Conservation (phyloP, 2,797 vertebrate species). For the Poecilia gillii region DNA sequence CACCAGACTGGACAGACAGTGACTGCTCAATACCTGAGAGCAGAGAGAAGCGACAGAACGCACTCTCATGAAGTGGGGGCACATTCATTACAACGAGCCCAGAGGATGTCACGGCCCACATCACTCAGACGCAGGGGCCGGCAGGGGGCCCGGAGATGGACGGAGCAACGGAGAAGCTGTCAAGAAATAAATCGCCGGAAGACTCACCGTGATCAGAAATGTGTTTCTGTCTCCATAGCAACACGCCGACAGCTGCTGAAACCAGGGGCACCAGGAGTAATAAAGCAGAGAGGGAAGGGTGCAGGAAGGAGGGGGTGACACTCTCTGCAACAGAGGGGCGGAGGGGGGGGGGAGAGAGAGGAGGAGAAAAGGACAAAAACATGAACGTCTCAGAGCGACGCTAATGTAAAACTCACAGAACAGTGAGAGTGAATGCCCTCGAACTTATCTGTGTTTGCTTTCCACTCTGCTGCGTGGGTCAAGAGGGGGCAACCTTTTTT, state of each 20-base stretch:
- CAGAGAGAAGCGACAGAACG: conserved; percentile 27
- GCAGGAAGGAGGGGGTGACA: conserved; percentile 46
- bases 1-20: conserved; percentile 73
- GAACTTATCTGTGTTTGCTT: conserved; percentile 33
- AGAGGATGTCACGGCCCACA: conserved; percentile 70
- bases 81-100: conserved; percentile 72
- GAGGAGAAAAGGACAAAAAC: conserved; percentile 31
- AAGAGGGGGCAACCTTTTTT: conserved; percentile 14
- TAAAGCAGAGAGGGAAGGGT: conserved; percentile 74
- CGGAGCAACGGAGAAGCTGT: conserved; percentile 57
- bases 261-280: conserved; percentile 82
- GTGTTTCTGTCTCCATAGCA: conserved; percentile 85
- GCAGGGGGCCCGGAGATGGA: conserved; percentile 69
- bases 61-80: conserved; percentile 17
- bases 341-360: conserved; percentile 31
- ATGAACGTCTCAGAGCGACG: conserved; percentile 40
- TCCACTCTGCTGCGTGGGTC: conserved; percentile 29
- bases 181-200: conserved; percentile 64
- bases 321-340: conserved; percentile 48
- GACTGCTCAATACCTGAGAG: conserved; percentile 77
- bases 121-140: conserved; percentile 60
- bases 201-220: conserved; percentile 79
- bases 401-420: conserved; percentile 46
- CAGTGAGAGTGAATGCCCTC: neutral
- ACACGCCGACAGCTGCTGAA: conserved; percentile 77